Conservation (phyloP, 1,140 invertebrate genomes). For the Orius insidiosus region DNA sequence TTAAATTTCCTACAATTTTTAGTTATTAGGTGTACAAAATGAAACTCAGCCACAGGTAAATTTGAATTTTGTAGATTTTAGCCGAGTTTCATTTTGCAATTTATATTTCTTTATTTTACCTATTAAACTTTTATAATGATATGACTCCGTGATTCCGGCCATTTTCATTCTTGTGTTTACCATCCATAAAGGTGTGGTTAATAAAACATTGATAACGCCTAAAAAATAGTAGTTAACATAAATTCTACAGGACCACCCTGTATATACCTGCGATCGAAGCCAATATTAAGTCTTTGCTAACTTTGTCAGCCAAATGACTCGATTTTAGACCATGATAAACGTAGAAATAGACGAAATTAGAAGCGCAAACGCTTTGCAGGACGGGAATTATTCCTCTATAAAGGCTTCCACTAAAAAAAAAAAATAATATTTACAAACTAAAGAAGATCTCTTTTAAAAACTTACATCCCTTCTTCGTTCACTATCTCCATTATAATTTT, state of each 20-base stretch:
- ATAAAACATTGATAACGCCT: constrained; percentile 63
- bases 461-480: constrained; percentile 53
- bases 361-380: constrained; percentile 64
- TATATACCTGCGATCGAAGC: constrained; percentile 53
- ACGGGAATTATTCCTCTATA: constrained; percentile 71
- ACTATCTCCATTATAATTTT: constrained; percentile 39
- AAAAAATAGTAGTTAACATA: constrained; percentile 16
- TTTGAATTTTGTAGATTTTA: no score
- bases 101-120: no score
- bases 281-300: constrained; percentile 54
- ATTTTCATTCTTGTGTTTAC: constrained; percentile 77
- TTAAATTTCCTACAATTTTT: no score
- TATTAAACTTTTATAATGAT: constrained; percentile 30
- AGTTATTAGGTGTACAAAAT: no score
- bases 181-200: constrained; percentile 79
- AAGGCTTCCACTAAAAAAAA: constrained; percentile 37
- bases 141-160: constrained; percentile 28
- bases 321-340: constrained; percentile 68
- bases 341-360: constrained; percentile 88
- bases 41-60: no score
- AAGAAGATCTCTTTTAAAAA: constrained; percentile 16
- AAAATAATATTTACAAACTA: no score
- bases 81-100: no score
- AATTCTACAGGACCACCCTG: no score
- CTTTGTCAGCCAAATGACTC: constrained; percentile 28